Base-by-base conservation (phyloP, 2,888 invertebrate genomes). In the Druceiella hillmani region DNA sequence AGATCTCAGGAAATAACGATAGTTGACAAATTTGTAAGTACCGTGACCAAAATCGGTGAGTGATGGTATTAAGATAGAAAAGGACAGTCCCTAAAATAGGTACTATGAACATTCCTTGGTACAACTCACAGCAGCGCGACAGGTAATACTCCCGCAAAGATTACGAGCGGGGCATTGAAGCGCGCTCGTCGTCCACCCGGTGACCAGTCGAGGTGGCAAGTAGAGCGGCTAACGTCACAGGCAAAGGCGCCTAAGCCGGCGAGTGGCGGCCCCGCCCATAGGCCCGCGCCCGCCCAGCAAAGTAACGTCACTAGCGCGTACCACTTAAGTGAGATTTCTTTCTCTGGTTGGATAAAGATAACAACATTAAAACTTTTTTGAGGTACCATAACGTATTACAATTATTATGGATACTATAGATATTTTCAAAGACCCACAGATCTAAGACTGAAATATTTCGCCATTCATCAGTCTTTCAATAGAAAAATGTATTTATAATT, bases 181-280 rank as follows among this genome's bases (percentile, higher is more conserved):
- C 70, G 69, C 35, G 67, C 54, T 32, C 71, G 65, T 41, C 60
- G 62, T 9, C 63, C 58, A 43, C 62, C 63, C 2, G 68, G 59
- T 3, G 71, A 66, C 74, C 74, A 75, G 17, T 68, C 56, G 17
- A 70, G 56, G 2, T 68, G 58, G 49, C 75, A 75, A 5, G 57
- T 50, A 3, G 72, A 69, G 6, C 70, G 68, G 2, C 68, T 72
- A 3, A 66, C 52, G 46, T 75, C 75, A 51, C 74, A 75, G 11
- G 67, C 64, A 45, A 68, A 75, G 30, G 61, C 49, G 24, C 75
- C 74, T 45, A 68, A 71, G 2, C 69, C 68, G 9, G 52, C 36
- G 6, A 74, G 51, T 0, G 75, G 74, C 2, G 73, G 72, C 3
- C 60, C 60, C 2, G 74, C 61, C 43, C 72, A 70, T 30, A 65